phyloP scores from a whole-genome alignment of 2,113 vertebrate species.

The Ginglymostoma cirratum region DNA sequence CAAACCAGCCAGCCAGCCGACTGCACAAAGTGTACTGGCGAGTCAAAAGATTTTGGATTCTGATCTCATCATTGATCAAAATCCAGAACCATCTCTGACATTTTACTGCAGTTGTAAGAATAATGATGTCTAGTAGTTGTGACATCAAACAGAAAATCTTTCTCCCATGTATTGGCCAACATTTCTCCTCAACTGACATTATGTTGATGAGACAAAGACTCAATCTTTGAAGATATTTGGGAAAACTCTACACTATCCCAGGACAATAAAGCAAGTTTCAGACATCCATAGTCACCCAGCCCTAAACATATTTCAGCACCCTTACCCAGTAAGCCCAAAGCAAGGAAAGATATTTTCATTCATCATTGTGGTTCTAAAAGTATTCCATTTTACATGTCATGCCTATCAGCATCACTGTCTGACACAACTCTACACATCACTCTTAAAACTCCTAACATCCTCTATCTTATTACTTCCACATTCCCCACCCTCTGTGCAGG shows the following conservation, averaged over 20 bases:
- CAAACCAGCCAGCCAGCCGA: too few relatives aligned
- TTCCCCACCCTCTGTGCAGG: neutral
- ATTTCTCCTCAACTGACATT: neutral
- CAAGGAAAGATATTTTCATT: neutral
- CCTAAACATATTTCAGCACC: neutral
- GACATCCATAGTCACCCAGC: neutral
- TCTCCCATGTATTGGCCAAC: neutral
- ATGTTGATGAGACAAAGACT: neutral
- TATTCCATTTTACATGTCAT: neutral
- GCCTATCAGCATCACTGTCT: neutral
- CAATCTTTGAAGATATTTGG: neutral
- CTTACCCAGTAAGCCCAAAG: neutral
- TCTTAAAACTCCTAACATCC: neutral
- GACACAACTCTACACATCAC: neutral
- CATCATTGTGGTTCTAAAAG: neutral
- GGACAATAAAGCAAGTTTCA: neutral
- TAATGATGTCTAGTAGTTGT: neutral
- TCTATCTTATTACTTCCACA: neutral
- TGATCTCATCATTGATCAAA: neutral
- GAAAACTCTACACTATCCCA: neutral
- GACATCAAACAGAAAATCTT: neutral
- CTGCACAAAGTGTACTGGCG: too few relatives aligned
- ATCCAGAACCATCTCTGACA: neutral
- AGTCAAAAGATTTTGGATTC: neutral
- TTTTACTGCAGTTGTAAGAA: neutral